phyloP scores from a whole-genome alignment of 1,140 invertebrate species.

The Mercenaria mercenaria region DNA sequence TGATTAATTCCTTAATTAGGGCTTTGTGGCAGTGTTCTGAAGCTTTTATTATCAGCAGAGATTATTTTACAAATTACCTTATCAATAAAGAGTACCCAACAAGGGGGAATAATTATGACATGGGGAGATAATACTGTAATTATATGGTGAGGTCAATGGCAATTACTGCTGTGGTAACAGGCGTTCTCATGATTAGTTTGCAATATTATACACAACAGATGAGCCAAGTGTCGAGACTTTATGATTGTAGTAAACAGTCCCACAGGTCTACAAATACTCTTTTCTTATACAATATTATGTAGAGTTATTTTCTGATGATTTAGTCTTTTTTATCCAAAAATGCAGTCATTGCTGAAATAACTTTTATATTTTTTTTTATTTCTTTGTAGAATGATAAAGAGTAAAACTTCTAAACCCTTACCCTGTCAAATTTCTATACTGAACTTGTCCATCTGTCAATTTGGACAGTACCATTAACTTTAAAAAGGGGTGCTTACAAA shows the following conservation, averaged over 20 bases:
- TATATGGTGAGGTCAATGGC: slow-evolving; percentile 40
- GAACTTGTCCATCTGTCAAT: no score
- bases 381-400: no score
- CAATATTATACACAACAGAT: slow-evolving; percentile 42
- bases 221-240: slow-evolving; percentile 29
- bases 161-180: slow-evolving; percentile 62
- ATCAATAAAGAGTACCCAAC: slow-evolving; percentile 54
- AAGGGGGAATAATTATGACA: slow-evolving; percentile 59
- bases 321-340: no score
- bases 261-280: neutral
- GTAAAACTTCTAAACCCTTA: no score
- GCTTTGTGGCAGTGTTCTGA: neutral
- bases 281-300: no score
- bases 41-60: slow-evolving; percentile 32
- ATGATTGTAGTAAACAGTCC: slow-evolving; percentile 31
- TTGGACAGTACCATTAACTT: no score
- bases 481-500: no score
- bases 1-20: slow-evolving; percentile 28
- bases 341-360: no score
- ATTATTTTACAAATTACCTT: slow-evolving; percentile 58
- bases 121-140: slow-evolving; percentile 63
- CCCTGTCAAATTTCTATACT: no score
- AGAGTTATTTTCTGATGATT: no score
- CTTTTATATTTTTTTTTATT: no score
- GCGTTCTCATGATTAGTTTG: slow-evolving; percentile 45